phyloP scores from a whole-genome alignment of 2,888 invertebrate species.

The Ctena decussata region DNA sequence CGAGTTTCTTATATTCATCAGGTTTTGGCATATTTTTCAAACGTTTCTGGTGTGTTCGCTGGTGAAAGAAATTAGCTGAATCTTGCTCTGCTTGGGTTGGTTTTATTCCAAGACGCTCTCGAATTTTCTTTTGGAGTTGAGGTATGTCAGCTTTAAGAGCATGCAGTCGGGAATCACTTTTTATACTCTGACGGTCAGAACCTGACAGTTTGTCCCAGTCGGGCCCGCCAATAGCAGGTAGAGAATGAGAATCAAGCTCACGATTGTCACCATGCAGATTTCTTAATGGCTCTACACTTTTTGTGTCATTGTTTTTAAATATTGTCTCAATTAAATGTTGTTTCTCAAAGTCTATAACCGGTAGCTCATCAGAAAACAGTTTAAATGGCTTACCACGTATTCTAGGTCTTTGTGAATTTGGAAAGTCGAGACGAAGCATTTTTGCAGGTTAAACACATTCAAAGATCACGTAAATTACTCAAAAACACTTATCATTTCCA shows the following conservation, averaged over 20 bases:
- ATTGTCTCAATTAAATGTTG: background rate
- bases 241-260: background rate
- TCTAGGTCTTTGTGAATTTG: background rate
- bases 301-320: background rate
- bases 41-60: background rate
- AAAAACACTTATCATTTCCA: too few relatives aligned
- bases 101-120: background rate
- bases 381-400: slow-evolving; percentile 9
- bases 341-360: slow-evolving; percentile 4
- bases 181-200: background rate
- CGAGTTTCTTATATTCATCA: slow-evolving; percentile 1
- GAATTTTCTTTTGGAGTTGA: background rate
- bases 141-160: background rate
- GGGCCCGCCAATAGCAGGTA: background rate
- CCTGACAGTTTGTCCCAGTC: slow-evolving; percentile 3
- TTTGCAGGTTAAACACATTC: too few relatives aligned
- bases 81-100: background rate
- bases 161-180: background rate
- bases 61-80: background rate
- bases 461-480: too few relatives aligned
- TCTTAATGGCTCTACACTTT: background rate
- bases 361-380: slow-evolving; percentile 2
- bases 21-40: background rate
- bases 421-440: background rate
- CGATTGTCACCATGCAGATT: background rate